Conservation (phyloP, 2,113 vertebrate genomes). For the Daboia siamensis region DNA sequence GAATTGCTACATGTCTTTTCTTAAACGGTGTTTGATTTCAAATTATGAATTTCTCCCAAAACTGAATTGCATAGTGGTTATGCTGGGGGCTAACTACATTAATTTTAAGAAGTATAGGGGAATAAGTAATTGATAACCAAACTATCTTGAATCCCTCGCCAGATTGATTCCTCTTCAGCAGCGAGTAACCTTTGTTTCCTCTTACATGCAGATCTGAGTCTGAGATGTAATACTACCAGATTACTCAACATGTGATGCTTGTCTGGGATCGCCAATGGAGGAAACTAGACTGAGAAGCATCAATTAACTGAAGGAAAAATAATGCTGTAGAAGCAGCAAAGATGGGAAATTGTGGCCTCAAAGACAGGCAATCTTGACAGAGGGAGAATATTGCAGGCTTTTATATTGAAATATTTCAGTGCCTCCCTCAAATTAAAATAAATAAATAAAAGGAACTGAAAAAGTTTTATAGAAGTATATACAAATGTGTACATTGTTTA, state of each 20-base stretch:
- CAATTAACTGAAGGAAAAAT: background rate
- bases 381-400: background rate
- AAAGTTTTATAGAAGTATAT: background rate
- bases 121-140: background rate
- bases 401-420: background rate
- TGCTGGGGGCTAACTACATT: background rate
- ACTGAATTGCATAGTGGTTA: background rate
- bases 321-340: background rate
- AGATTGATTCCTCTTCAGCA: background rate
- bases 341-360: background rate
- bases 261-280: background rate
- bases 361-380: background rate
- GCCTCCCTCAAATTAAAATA: background rate
- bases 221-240: background rate
- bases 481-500: background rate
- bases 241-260: background rate
- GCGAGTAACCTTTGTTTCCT: background rate
- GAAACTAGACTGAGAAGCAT: background rate
- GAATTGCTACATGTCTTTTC: background rate
- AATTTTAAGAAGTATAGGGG: background rate
- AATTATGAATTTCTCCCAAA: background rate
- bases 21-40: background rate
- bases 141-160: background rate
- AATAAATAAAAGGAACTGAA: conserved; percentile 28
- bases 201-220: background rate